These are phyloP conservation scores for Tupaia chinensis DNA, from an alignment of 2,113 vertebrate genomes.

Conservation along the genomic window DNA sequence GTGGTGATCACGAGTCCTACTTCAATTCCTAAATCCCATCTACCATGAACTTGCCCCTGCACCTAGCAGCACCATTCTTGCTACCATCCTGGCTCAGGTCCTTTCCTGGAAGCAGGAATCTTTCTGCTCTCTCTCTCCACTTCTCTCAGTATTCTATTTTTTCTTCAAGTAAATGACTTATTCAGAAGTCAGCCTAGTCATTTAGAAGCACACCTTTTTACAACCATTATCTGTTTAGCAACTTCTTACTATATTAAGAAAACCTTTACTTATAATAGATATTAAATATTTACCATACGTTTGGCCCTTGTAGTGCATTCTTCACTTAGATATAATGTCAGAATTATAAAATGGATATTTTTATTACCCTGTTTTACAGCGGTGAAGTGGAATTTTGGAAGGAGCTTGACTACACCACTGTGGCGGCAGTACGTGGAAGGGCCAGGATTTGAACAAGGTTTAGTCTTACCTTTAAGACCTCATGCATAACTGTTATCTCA, in stretches of 20 bases:
- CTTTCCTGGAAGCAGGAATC: not conserved
- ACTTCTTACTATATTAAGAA: not conserved
- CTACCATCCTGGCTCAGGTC: not conserved
- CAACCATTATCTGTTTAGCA: not conserved
- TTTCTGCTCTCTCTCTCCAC: not conserved
- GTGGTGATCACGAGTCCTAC: not conserved
- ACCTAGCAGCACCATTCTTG: not conserved
- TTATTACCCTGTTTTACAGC: not conserved
- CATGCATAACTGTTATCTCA: not conserved
- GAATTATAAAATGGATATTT: not conserved
- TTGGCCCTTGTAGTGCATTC: not conserved
- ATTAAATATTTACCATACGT: not conserved
- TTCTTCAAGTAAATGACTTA: not conserved
- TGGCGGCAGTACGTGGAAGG: not conserved
- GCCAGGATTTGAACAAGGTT: not conserved
- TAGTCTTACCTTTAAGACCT: not conserved
- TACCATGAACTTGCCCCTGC: not conserved
- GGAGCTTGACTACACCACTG: not conserved
- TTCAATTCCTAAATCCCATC: not conserved
- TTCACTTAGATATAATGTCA: not conserved
- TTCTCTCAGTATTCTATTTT: not conserved
- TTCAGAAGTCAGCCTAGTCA: not conserved
- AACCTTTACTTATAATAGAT: not conserved
- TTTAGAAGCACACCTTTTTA: slow-evolving; percentile 31
- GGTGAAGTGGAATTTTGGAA: not conserved